Conservation (phyloP, 2,797 vertebrate genomes). For the Sebastolobus altivelis region DNA sequence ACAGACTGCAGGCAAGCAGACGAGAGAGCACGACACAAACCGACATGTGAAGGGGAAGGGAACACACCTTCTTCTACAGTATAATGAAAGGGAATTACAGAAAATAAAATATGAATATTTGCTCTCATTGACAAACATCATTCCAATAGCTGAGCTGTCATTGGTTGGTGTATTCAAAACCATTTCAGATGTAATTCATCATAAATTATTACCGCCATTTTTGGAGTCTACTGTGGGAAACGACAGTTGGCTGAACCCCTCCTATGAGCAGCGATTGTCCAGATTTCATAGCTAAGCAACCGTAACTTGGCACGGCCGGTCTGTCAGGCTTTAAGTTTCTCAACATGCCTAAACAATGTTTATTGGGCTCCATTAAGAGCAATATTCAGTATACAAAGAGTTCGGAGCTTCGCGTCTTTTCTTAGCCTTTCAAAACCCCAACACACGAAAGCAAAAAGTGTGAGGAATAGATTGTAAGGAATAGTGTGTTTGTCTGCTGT, state of each 20-base stretch:
- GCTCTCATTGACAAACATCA: background rate
- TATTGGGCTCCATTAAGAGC: background rate
- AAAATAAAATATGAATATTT: background rate
- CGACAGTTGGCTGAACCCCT: background rate
- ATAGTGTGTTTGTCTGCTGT: background rate
- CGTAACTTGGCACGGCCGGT: background rate
- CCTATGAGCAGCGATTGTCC: background rate
- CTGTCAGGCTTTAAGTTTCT: background rate
- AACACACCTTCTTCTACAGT: background rate
- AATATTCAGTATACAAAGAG: background rate
- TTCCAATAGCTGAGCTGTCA: background rate
- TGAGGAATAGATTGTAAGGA: background rate
- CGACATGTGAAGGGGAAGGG: slow-evolving; percentile 22
- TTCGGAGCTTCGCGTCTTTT: background rate
- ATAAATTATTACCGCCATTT: background rate
- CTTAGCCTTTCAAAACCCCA: background rate
- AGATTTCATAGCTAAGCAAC: background rate
- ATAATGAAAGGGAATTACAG: background rate
- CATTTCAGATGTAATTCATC: background rate
- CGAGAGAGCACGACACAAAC: slow-evolving; percentile 45
- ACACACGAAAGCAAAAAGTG: background rate
- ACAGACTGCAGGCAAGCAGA: slow-evolving; percentile 69
- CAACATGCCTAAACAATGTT: background rate
- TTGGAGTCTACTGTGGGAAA: background rate
- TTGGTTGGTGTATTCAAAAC: background rate